phyloP scores from a whole-genome alignment of 2,888 invertebrate species.

The Eilema sororculum region DNA sequence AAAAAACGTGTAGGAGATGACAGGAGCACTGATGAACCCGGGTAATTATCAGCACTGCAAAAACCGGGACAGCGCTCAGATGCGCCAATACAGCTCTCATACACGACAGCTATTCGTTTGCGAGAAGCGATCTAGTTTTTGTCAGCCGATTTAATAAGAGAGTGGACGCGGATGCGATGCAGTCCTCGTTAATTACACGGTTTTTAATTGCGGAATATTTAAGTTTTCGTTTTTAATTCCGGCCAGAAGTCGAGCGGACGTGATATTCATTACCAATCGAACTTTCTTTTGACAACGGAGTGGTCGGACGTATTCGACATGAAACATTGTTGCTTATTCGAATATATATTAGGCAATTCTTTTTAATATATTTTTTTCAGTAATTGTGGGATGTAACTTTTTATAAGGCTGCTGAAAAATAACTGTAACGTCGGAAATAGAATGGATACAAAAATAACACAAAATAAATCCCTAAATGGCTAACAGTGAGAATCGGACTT shows the following conservation, averaged over 20 bases:
- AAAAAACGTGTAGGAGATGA: slow-evolving; percentile 85
- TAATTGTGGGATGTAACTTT: background rate
- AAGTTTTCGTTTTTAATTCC: slow-evolving; percentile 65
- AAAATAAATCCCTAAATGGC: background rate
- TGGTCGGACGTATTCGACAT: slow-evolving; percentile 41
- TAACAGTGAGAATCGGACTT: no score
- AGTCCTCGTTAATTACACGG: slow-evolving; percentile 72
- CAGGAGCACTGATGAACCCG: slow-evolving; percentile 79
- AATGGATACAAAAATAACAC: background rate
- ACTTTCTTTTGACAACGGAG: slow-evolving; percentile 60
- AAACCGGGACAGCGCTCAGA: slow-evolving; percentile 70
- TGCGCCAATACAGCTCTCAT: slow-evolving; percentile 72
- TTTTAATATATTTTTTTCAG: background rate
- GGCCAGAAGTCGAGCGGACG: slow-evolving; percentile 62
- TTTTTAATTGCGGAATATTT: slow-evolving; percentile 75
- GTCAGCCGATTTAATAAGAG: slow-evolving; percentile 66
- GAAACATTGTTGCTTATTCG: slow-evolving; percentile 43
- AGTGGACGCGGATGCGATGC: slow-evolving; percentile 64
- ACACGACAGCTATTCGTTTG: slow-evolving; percentile 72
- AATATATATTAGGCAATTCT: background rate
- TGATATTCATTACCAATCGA: slow-evolving; percentile 68
- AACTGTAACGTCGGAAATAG: background rate
- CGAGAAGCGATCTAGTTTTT: slow-evolving; percentile 69
- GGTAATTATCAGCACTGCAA: slow-evolving; percentile 78
- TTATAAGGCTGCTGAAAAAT: background rate